These are phyloP conservation scores for Sus cebifrons DNA, from an alignment of 2,797 vertebrate genomes.

Conservation along the genomic window DNA sequence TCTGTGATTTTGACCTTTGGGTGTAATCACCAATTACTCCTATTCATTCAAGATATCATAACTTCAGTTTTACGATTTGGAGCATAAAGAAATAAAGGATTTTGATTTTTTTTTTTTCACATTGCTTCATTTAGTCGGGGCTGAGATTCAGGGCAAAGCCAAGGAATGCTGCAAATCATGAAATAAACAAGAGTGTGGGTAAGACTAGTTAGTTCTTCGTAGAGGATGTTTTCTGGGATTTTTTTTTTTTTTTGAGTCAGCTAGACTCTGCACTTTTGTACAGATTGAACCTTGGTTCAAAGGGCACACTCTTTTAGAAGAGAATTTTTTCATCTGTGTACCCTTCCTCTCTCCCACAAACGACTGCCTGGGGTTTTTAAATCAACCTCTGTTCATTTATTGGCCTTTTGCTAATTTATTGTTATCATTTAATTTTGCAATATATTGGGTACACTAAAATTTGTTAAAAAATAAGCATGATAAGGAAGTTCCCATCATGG, in stretches of 20 bases:
- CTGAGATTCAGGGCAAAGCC: neutral
- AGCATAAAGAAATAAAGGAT: constrained; percentile 27
- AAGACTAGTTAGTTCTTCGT: neutral
- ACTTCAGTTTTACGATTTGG: constrained; percentile 28
- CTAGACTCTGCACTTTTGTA: neutral
- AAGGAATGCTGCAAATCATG: neutral
- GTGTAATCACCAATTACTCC: constrained; percentile 37
- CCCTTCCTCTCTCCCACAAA: neutral
- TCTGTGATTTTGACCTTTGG: constrained; percentile 45
- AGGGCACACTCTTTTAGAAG: neutral
- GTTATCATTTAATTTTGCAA: constrained; percentile 8
- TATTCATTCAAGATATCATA: constrained; percentile 24
- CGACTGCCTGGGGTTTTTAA: neutral
- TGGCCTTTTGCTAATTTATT: constrained; percentile 14
- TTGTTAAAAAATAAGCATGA: neutral
- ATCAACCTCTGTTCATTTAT: neutral
- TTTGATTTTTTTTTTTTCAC: constrained; percentile 26
- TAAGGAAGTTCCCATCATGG: too few species aligned
- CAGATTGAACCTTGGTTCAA: neutral
- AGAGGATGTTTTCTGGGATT: neutral
- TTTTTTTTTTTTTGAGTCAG: neutral
- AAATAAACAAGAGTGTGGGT: neutral
- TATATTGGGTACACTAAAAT: neutral
- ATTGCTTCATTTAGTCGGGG: constrained; percentile 10
- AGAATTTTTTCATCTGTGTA: neutral